Evolutionary conservation across 2,113 vertebrate species (phyloP), one percentile per base, ranked within the genome.

Genomic region (Pica pica): DNA sequence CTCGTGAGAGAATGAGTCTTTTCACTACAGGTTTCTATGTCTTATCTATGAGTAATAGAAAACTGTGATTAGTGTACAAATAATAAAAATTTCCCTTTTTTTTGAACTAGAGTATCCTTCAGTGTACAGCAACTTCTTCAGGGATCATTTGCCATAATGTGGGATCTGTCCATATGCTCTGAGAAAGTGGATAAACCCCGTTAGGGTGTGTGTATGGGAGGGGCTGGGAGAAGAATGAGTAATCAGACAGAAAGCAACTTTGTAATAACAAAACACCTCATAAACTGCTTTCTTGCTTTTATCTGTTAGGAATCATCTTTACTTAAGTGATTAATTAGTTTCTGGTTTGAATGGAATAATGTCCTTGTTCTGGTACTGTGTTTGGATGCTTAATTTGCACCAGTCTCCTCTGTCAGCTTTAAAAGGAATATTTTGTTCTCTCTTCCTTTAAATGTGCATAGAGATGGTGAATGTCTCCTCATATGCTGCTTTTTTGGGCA

Each of bases 291-390:
- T 55, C 37, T 83, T 91, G 33, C 46, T 91, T 94, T 96, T 64
- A 68, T 92, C 53, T 83, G n/a, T 42, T 87, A 49, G 42, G 59
- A 84, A 18, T 74, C 41, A 53, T 71, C 80, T 89, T 71, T 79
- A 60, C 20, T 3, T n/a, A 82, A 59, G 69, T 81, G 33, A 93
- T 94, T 88, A 95, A 94, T 93, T 89, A 87, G 46, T 65, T 87
- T 75, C 56, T 46, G 24, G 83, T 83, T 75, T 93, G 91, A 86
- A 83, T 61, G 49, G 44, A 71, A 61, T 87, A 7, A 69, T 70
- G 13, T 53, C 63, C 87, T 93, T 92, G 65, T 92, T 83, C 44
- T 71, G 9, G 75, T 67, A 18, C 4, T 81, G 30, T 59, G 16
- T 61, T 85, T 46, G 55, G 46, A 18, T 59, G 16, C 37, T 76